Percentiles rank a stretch among this genome's conserved stretches.
phyloP scores from a whole-genome alignment of 2,888 invertebrate species.

The Sarcophaga variegata region DNA sequence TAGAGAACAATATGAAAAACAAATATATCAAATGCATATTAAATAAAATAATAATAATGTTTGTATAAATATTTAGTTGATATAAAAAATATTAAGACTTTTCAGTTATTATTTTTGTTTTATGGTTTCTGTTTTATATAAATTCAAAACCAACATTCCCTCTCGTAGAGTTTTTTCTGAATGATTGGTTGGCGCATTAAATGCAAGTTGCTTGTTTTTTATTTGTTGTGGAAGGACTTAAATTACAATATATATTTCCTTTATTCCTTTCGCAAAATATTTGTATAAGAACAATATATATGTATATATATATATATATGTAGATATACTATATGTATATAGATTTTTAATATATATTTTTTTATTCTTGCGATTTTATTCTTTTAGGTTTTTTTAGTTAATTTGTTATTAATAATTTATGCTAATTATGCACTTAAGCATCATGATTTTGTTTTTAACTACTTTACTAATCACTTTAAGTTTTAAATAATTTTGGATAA shows the following conservation, averaged over 20 bases:
- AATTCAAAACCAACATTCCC: slow-evolving; percentile 69
- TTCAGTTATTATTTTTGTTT: slow-evolving; percentile 25
- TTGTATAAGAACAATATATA: slow-evolving; percentile 51
- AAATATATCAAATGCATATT: too few relatives aligned
- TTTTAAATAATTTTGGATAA: slow-evolving; percentile 38
- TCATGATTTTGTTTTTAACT: slow-evolving; percentile 43
- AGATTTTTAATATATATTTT: slow-evolving; percentile 1
- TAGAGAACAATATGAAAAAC: too few relatives aligned
- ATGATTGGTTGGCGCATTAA: slow-evolving; percentile 76
- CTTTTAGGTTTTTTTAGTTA: neutral
- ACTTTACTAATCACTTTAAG: slow-evolving; percentile 47
- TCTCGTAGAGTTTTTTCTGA: slow-evolving; percentile 72
- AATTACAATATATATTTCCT: slow-evolving; percentile 55
- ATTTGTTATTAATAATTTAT: slow-evolving; percentile 38
- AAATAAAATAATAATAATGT: slow-evolving; percentile 19
- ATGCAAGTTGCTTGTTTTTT: slow-evolving; percentile 77
- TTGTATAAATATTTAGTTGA: slow-evolving; percentile 53
- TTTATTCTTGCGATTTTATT: slow-evolving; percentile 8
- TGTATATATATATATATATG: neutral
- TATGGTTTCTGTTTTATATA: slow-evolving; percentile 56
- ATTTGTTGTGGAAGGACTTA: slow-evolving; percentile 75
- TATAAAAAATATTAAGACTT: slow-evolving; percentile 54
- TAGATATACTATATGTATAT: slow-evolving; percentile 14
- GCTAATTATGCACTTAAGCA: slow-evolving; percentile 50
- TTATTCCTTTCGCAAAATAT: slow-evolving; percentile 54